Evolutionary conservation across 1,140 invertebrate species (phyloP).

Genomic region (Saccostrea cuccullata): DNA sequence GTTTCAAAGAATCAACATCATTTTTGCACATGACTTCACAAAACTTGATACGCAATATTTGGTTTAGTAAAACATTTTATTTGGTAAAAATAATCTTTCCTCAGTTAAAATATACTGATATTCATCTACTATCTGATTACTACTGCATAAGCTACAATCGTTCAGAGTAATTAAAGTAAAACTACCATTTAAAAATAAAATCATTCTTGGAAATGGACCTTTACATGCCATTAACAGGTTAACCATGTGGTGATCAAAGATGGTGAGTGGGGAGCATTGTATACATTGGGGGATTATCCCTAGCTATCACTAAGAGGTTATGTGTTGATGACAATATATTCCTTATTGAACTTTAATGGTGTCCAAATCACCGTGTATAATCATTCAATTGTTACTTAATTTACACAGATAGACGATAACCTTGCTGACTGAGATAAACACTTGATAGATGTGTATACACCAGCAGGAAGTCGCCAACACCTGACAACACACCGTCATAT

Average conservation of each 20-base stretch:
- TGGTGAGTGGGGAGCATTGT: not conserved
- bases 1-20: no score
- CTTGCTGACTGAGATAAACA: not conserved
- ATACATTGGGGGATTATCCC: not conserved
- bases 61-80: no score
- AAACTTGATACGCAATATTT: no score
- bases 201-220: not conserved
- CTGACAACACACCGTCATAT: not conserved
- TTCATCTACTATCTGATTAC: no score
- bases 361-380: not conserved
- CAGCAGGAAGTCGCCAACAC: not conserved
- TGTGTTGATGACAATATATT: constrained; percentile 16
- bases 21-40: no score
- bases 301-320: not conserved
- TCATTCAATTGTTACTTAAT: not conserved
- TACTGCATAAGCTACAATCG: no score
- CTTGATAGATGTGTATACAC: constrained; percentile 10
- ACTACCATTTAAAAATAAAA: no score
- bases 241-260: not conserved
- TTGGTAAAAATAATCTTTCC: no score
- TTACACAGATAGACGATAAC: not conserved
- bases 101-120: no score
- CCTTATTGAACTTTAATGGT: not conserved
- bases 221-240: not conserved
- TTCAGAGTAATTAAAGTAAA: no score